These are phyloP conservation scores for Columba livia DNA, from an alignment of 2,113 vertebrate species.

Conservation along the genomic window DNA sequence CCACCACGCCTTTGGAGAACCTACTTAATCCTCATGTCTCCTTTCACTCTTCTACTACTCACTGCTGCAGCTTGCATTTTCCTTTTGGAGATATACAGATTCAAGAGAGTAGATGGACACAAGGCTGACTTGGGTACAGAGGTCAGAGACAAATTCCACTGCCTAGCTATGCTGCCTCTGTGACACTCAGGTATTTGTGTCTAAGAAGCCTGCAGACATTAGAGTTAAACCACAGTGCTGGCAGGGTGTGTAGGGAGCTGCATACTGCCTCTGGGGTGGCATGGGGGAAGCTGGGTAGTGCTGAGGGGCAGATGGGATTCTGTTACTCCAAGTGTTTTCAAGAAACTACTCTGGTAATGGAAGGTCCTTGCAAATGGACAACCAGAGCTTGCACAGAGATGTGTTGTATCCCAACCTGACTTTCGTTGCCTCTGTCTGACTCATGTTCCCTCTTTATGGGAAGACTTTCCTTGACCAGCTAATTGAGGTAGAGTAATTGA, in stretches of 20 bases:
- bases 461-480: neutral
- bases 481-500: neutral
- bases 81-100: neutral
- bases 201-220: neutral
- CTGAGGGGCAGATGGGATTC: neutral
- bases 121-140: neutral
- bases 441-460: neutral
- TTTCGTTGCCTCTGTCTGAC: neutral
- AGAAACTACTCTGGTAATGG: neutral
- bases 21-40: neutral
- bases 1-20: neutral
- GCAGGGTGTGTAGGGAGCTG: neutral
- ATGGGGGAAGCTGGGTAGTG: neutral
- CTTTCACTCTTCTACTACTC: neutral
- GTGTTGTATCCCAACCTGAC: neutral
- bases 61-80: neutral
- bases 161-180: neutral
- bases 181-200: fast-evolving
- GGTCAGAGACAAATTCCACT: neutral
- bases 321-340: neutral
- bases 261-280: neutral
- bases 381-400: neutral
- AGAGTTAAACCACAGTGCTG: neutral
- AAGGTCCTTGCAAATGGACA: neutral
- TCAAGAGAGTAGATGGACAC: neutral